A percentile compares a stretch with the other conserved stretches of the same genome.
These are phyloP conservation scores for Therioaphis trifolii DNA, from an alignment of 2,888 invertebrate genomes.

Conservation along the genomic window DNA sequence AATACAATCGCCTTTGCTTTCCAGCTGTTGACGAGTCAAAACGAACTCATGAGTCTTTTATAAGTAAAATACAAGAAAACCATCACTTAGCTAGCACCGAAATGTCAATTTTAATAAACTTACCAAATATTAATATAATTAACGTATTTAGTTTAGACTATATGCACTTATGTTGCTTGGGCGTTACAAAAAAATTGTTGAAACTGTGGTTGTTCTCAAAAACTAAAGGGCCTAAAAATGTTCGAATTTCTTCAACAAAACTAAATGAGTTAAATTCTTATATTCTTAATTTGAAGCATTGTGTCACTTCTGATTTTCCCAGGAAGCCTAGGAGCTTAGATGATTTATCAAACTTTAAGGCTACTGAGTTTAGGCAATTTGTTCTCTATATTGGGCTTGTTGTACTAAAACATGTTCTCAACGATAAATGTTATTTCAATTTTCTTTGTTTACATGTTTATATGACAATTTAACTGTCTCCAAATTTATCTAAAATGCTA, in stretches of 20 bases:
- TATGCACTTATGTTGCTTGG: conserved; percentile 15
- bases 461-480: no score
- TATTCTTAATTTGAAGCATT: neutral
- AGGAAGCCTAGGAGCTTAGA: conserved; percentile 29
- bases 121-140: conserved; percentile 24
- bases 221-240: conserved; percentile 5
- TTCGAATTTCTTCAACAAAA: conserved; percentile 10
- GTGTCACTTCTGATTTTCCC: conserved; percentile 14
- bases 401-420: no score
- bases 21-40: conserved; percentile 5
- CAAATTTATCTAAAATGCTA: no score
- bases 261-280: conserved; percentile 5
- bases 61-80: no score
- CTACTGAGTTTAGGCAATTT: neutral
- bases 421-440: no score
- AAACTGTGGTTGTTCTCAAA: conserved; percentile 23
- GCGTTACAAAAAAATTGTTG: conserved; percentile 27
- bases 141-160: conserved; percentile 21
- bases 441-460: no score
- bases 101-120: no score
- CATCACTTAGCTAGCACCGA: no score
- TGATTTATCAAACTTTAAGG: no score
- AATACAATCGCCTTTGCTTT: conserved; percentile 10
- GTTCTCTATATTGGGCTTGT: no score
- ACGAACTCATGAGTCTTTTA: neutral